Evolutionary conservation across 1,140 invertebrate species (phyloP), one percentile per base, ranked within the genome.

Genomic region (Trissolcus basalis): DNA sequence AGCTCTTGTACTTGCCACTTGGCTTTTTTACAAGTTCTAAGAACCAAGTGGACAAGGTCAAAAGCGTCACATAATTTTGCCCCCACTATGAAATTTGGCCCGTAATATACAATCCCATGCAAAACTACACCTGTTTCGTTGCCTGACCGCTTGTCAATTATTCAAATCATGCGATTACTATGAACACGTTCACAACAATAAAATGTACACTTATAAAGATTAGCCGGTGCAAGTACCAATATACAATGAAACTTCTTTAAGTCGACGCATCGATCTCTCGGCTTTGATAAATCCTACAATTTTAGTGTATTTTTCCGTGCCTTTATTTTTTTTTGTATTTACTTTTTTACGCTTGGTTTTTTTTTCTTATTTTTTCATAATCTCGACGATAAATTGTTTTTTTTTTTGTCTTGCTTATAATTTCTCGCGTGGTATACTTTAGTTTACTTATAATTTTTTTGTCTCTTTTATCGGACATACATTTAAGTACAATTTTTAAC

Each of bases 171-270:
- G 71, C 73, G 63, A 82, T 82, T 80, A 80, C 71, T 85, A 84
- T 84, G 78, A 86, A 83, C 82, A 85, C 81, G 78, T 85, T 80
- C 19, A 85, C 78, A 81, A 85, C 81, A 79, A 82, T 86, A 86
- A 84, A 85, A 84, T 86, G 84, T 86, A 86, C 77, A 79, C 70
- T 49, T 70, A 65, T 76, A 6, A 27, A 76, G n/a, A 56, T 83
- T 73, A 82, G 79, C 80, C 72, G 79, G 79, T 84, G 81, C 79
- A 84, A 74, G 65, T 84, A 84, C 76, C 84, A 84, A 80, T 80
- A 78, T 77, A 73, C 63, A 77, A 73, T 80, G 51, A 73, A 73
- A 27, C 19, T 27, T 27, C 6, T 27, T 27, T 27, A 3, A 1
- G 6, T 27, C 19, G 19, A 27, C 19, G 19, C 19, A 27, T 27